These are phyloP conservation scores for Drosophila nasuta DNA, from an alignment of 1,140 invertebrate species.

Conservation along the genomic window DNA sequence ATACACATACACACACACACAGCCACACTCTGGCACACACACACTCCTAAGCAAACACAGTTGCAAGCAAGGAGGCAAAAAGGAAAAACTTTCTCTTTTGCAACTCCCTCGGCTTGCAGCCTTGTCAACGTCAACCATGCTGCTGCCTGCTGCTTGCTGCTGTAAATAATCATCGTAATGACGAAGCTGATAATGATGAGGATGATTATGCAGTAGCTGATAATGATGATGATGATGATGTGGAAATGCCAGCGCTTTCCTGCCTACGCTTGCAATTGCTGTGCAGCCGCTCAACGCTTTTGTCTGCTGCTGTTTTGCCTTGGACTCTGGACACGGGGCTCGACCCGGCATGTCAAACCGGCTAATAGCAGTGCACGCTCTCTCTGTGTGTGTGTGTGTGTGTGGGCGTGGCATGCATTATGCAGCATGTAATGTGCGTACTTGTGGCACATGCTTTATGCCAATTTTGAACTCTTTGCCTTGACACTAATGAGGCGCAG, in stretches of 20 bases:
- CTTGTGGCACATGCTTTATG: conserved; percentile 67
- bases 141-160: conserved; percentile 12
- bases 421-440: conserved; percentile 66
- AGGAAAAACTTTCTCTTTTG: conserved; percentile 65
- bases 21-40: conserved; percentile 22
- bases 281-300: conserved; percentile 49
- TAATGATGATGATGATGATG: background rate
- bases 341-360: conserved; percentile 50
- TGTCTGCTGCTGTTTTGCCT: conserved; percentile 38
- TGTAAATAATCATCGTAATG: conserved; percentile 13
- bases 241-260: conserved; percentile 34
- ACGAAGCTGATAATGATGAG: conserved; percentile 7
- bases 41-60: conserved; percentile 55
- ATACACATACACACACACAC: conserved; percentile 20
- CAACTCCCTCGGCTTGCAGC: conserved; percentile 52
- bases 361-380: conserved; percentile 19
- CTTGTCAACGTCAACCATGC: conserved; percentile 42
- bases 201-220: conserved; percentile 6
- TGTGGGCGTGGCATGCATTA: conserved; percentile 60
- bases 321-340: conserved; percentile 44
- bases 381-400: conserved; percentile 10
- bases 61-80: conserved; percentile 35
- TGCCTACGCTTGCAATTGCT: conserved; percentile 32
- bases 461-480: conserved; percentile 72
- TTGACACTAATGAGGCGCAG: conserved; percentile 75